Percentiles rank a stretch among this genome's conserved stretches.
Conservation (phyloP, 2,888 invertebrate species). For the Leucophenga maculata region DNA sequence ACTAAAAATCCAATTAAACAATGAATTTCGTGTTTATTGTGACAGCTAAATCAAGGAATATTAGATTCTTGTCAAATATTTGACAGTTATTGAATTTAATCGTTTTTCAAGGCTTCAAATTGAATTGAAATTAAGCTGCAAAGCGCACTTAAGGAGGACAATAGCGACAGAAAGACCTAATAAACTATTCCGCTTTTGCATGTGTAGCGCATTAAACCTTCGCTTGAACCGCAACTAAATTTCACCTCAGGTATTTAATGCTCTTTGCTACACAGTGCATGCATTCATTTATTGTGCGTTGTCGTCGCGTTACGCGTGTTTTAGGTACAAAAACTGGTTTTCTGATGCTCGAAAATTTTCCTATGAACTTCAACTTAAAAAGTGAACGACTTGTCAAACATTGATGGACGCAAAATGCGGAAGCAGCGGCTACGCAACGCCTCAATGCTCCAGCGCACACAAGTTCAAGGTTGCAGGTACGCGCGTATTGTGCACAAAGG, state of each 20-base stretch:
- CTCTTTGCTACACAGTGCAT: background rate
- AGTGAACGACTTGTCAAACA: background rate
- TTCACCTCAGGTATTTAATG: background rate
- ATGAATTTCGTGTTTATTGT: no score
- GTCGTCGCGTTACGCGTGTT: background rate
- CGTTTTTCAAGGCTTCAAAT: no score
- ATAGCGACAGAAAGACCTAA: no score
- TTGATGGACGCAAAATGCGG: background rate
- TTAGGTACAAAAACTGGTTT: background rate
- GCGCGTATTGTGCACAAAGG: no score
- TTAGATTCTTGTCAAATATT: no score
- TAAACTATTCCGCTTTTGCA: no score
- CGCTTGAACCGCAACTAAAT: background rate
- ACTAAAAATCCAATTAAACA: no score
- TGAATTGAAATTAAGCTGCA: no score
- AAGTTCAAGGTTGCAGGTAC: conserved; percentile 16
- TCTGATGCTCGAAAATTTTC: conserved; percentile 5
- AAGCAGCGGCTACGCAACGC: background rate
- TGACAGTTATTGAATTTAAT: no score
- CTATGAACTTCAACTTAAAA: background rate
- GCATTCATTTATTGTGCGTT: no score
- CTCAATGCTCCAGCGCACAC: background rate
- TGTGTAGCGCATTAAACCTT: background rate
- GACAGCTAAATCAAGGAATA: no score
- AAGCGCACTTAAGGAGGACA: no score